These are phyloP conservation scores for Recurvirostra avosetta DNA, from an alignment of 2,113 vertebrate species.

Conservation along the genomic window DNA sequence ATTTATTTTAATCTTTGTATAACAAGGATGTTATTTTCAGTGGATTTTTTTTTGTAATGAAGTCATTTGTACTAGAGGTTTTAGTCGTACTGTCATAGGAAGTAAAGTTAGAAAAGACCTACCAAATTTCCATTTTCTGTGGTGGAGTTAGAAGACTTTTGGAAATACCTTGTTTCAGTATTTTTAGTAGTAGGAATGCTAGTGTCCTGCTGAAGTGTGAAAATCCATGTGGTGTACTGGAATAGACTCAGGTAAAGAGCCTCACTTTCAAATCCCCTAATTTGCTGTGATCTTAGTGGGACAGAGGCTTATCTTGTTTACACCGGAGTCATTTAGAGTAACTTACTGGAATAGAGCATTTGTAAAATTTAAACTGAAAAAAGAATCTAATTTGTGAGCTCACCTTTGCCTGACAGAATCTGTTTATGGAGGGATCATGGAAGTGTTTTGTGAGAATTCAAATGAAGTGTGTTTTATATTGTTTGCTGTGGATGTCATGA, in stretches of 20 bases:
- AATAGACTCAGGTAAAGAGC: neutral
- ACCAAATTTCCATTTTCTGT: neutral
- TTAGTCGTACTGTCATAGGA: neutral
- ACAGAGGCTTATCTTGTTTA: neutral
- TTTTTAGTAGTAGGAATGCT: neutral
- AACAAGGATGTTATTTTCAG: neutral
- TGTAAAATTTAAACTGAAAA: neutral
- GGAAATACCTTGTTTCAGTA: neutral
- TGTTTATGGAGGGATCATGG: neutral
- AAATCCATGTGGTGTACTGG: neutral
- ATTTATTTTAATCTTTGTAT: neutral
- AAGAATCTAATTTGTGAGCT: neutral
- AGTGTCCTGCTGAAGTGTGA: neutral
- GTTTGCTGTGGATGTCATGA: rapidly evolving
- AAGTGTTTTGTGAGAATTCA: neutral
- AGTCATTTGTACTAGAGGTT: neutral
- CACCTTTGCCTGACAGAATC: neutral
- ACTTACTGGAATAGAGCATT: neutral
- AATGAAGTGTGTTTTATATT: neutral
- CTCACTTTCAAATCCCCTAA: neutral
- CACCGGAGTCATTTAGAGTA: neutral
- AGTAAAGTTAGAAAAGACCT: neutral
- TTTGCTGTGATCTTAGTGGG: neutral
- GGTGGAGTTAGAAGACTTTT: neutral
- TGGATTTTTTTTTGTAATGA: neutral